Evolutionary conservation across 2,113 vertebrate species (phyloP), one percentile per base, ranked within the genome.

Genomic region (Stercorarius parasiticus): DNA sequence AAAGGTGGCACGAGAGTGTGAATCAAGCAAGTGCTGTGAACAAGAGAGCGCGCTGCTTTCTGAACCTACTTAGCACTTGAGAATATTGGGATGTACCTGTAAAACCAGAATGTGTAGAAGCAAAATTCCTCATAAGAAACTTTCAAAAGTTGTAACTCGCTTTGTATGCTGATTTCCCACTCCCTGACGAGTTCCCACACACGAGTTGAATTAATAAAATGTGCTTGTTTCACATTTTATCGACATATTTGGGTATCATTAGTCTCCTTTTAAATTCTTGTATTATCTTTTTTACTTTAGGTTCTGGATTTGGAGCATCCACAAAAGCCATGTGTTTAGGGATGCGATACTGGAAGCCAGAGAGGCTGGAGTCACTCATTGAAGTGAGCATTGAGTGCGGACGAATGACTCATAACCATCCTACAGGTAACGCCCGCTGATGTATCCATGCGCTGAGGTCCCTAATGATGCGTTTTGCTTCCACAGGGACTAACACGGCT

Each of bases 291-390:
- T 93, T 73, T 79, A 6, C 9, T 86, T 5, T 55, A 99, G 99
- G 99, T 30, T 99, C 99, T 10, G 99, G 99, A 17, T 99, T 99
- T 12, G 99, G 99, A 50, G 99, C 99, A 3, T 98, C 99, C 64
- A 99, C 99, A n/a, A 99, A 99, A 94, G 99, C 99, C 29, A 99
- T 99, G 99, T 99, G 99, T 93, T 98, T 99, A 14, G 99, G 99
- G 18, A 99, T 99, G 99, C 97, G 99, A 53, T 99, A 99, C 98
- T 99, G 99, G 99, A 98, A 99, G 95, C 98, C 99, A 0, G 99
- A 99, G 27, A 98, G 99, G 73, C 96, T 99, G 89, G 98, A 99
- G 67, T 99, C 94, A 22, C 98, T 99, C 12, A 98, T 99, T 71
- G 99, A 99, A 98, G 99, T 99, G 97, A 99, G 99, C 98, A 98